phyloP scores from a whole-genome alignment of 2,113 vertebrate genomes.

The Petrocephalus zakoni region DNA sequence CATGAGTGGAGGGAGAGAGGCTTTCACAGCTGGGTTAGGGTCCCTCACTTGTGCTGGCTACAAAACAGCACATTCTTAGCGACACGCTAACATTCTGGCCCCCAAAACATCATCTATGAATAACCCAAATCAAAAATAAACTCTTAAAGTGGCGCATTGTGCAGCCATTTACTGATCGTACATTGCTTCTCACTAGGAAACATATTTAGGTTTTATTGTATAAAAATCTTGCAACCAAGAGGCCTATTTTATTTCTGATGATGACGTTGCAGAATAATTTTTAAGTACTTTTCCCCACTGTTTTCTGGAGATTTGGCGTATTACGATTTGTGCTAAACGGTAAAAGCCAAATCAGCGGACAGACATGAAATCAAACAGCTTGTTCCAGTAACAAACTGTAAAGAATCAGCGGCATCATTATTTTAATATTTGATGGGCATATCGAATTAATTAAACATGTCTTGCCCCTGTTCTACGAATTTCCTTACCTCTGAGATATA shows the following conservation, averaged over 20 bases:
- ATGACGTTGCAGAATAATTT: not conserved
- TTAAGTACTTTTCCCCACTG: not conserved
- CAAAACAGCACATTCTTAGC: not conserved
- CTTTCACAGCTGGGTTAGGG: not conserved
- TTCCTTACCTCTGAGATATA: not conserved
- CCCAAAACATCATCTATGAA: not conserved
- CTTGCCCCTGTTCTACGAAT: not conserved
- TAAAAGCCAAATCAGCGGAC: not conserved
- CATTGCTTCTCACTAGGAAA: not conserved
- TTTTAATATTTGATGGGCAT: not conserved
- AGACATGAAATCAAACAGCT: not conserved
- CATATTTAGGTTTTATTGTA: not conserved
- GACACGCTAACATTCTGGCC: not conserved
- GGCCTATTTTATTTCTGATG: not conserved
- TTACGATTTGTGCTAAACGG: not conserved
- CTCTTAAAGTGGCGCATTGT: not conserved
- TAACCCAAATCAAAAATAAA: slow-evolving; percentile 4
- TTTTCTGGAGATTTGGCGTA: not conserved
- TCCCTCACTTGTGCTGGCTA: not conserved
- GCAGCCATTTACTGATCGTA: not conserved
- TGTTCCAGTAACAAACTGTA: slow-evolving; percentile 8
- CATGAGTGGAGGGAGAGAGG: slow-evolving; percentile 15
- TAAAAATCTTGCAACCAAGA: not conserved
- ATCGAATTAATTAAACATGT: not conserved
- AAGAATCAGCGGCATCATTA: not conserved